These are phyloP conservation scores for Ranitomeya variabilis DNA, from an alignment of 2,113 vertebrate genomes.

Conservation along the genomic window DNA sequence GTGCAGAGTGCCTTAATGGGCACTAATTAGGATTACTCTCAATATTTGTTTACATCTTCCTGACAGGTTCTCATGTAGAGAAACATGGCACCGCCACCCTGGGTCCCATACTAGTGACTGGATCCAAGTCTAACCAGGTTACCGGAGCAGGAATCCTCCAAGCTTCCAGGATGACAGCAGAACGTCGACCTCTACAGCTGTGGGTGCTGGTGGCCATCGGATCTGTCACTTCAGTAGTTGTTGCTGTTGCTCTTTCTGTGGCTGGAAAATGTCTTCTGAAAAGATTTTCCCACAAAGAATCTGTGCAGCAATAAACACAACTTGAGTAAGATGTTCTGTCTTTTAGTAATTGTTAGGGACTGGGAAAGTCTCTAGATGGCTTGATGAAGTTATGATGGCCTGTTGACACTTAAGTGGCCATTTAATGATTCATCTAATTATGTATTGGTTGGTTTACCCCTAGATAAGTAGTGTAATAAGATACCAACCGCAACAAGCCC, in stretches of 20 bases:
- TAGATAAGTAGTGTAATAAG: too few species aligned
- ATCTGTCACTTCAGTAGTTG: neutral
- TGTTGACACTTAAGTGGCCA: too few species aligned
- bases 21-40: neutral
- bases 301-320: neutral
- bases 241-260: neutral
- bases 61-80: neutral
- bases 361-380: too few species aligned
- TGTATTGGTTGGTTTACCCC: too few species aligned
- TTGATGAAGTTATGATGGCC: too few species aligned
- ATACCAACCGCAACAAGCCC: too few species aligned
- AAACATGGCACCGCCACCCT: neutral
- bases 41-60: neutral
- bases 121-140: too few species aligned
- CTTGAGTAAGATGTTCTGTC: neutral
- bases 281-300: neutral
- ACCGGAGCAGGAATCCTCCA: neutral
- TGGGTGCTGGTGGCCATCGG: conserved; percentile 32
- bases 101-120: neutral
- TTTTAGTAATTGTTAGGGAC: neutral
- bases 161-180: neutral
- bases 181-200: neutral
- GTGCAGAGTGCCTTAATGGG: too few species aligned
- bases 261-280: neutral
- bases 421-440: too few species aligned